phyloP scores from a whole-genome alignment of 2,888 invertebrate genomes.

The Amaurobius ferox region DNA sequence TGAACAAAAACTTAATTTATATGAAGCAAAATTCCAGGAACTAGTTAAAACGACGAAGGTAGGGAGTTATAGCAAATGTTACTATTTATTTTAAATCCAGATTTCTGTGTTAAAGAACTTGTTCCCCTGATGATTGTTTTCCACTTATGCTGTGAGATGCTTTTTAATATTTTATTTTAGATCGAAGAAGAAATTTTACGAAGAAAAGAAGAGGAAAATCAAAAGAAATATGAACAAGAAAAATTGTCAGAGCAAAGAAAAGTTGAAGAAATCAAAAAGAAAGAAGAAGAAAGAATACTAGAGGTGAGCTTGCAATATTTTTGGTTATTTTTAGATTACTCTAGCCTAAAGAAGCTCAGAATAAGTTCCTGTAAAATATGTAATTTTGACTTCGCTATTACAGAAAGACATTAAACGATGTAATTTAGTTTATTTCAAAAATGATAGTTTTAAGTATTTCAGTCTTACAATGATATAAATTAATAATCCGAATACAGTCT shows the following conservation, averaged over 20 bases:
- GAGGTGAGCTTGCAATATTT: too few species aligned
- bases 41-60: constrained; percentile 86
- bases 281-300: constrained; percentile 92
- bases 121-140: too few species aligned
- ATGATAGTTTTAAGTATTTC: too few species aligned
- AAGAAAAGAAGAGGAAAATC: constrained; percentile 87
- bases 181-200: constrained; percentile 90
- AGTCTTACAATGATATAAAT: too few species aligned
- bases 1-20: constrained; percentile 95
- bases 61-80: background rate
- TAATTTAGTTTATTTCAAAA: too few species aligned
- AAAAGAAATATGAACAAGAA: constrained; percentile 85
- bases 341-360: too few species aligned
- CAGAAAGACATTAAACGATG: too few species aligned
- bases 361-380: too few species aligned
- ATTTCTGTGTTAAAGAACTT: background rate
- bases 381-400: too few species aligned
- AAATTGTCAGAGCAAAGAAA: constrained; percentile 89
- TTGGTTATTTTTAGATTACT: too few species aligned
- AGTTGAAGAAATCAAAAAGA: constrained; percentile 87
- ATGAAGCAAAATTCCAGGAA: constrained; percentile 91
- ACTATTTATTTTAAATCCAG: background rate
- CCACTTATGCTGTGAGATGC: too few species aligned
- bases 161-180: constrained; percentile 79
- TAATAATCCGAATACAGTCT: too few species aligned